These are phyloP conservation scores for Schrankia costaestrigalis DNA, from an alignment of 2,888 invertebrate species.

Conservation along the genomic window DNA sequence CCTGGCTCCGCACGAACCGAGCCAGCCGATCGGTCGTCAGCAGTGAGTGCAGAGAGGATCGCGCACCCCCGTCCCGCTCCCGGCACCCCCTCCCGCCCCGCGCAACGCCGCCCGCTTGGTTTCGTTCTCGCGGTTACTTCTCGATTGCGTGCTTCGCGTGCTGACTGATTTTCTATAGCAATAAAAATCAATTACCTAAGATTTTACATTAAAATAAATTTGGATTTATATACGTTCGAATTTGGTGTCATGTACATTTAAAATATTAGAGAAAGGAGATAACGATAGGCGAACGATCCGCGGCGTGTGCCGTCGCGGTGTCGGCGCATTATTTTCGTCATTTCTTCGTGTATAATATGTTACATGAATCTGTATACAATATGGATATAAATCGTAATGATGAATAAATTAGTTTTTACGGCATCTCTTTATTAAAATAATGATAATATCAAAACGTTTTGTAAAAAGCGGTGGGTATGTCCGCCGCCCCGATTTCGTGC, in stretches of 20 bases:
- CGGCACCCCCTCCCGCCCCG: constrained; percentile 44
- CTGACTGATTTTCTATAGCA: constrained; percentile 83
- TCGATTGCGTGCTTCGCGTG: constrained; percentile 82
- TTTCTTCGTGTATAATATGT: constrained; percentile 83
- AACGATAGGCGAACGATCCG: constrained; percentile 76
- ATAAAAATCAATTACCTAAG: constrained; percentile 82
- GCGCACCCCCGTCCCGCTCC: constrained; percentile 37
- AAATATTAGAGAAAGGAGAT: constrained; percentile 77
- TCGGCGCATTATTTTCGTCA: constrained; percentile 78
- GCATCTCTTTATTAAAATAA: constrained; percentile 81
- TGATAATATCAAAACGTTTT: constrained; percentile 79
- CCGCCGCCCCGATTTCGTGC: constrained; percentile 79
- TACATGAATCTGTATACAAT: constrained; percentile 84
- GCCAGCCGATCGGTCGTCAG: constrained; percentile 66
- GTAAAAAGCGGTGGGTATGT: constrained; percentile 77
- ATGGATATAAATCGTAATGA: constrained; percentile 80
- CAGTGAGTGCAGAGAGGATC: constrained; percentile 40
- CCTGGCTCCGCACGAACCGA: constrained; percentile 79
- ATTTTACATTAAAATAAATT: constrained; percentile 82
- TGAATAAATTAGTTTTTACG: constrained; percentile 80
- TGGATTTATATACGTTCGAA: constrained; percentile 81
- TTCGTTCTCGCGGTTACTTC: constrained; percentile 81
- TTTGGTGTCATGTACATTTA: constrained; percentile 82
- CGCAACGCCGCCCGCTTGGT: constrained; percentile 76
- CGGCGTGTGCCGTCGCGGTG: constrained; percentile 59